Conservation (phyloP, 1,140 invertebrate species). For the Oppia nitens region DNA sequence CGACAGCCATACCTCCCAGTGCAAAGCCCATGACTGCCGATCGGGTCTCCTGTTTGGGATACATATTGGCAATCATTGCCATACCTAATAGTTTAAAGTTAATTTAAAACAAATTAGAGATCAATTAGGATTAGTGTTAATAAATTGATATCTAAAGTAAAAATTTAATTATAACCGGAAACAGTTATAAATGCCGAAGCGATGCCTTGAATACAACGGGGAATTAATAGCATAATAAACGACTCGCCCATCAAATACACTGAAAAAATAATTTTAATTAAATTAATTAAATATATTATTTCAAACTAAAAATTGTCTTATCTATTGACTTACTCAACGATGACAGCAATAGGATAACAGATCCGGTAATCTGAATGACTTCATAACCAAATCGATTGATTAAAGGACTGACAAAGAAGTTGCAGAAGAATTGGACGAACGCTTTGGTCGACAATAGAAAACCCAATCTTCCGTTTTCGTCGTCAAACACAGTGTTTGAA, state of each 20-base stretch:
- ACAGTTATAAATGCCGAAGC: constrained; percentile 64
- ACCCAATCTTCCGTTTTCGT: constrained; percentile 57
- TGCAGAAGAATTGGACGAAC: constrained; percentile 61
- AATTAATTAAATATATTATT: not conserved
- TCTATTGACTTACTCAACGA: constrained; percentile 15
- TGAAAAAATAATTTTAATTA: constrained; percentile 26
- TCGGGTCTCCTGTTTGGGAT: constrained; percentile 39
- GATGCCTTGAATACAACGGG: constrained; percentile 64
- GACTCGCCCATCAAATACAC: constrained; percentile 66
- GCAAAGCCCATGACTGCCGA: constrained; percentile 54
- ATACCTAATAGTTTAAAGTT: constrained; percentile 27
- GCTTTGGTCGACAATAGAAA: constrained; percentile 69
- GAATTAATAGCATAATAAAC: constrained; percentile 52
- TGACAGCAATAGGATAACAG: constrained; percentile 14
- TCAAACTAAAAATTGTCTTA: too few species aligned
- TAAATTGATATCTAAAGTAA: not conserved
- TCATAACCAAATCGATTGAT: constrained; percentile 51
- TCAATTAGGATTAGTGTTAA: not conserved
- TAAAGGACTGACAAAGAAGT: constrained; percentile 57
- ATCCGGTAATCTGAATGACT: constrained; percentile 35
- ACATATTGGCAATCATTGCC: constrained; percentile 35
- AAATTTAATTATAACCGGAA: constrained; percentile 38
- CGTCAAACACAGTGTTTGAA: constrained; percentile 8
- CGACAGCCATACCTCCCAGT: constrained; percentile 57
- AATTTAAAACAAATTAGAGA: too few species aligned